These are phyloP conservation scores for Phoeniculus purpureus DNA, from an alignment of 2,797 vertebrate genomes.

Conservation along the genomic window DNA sequence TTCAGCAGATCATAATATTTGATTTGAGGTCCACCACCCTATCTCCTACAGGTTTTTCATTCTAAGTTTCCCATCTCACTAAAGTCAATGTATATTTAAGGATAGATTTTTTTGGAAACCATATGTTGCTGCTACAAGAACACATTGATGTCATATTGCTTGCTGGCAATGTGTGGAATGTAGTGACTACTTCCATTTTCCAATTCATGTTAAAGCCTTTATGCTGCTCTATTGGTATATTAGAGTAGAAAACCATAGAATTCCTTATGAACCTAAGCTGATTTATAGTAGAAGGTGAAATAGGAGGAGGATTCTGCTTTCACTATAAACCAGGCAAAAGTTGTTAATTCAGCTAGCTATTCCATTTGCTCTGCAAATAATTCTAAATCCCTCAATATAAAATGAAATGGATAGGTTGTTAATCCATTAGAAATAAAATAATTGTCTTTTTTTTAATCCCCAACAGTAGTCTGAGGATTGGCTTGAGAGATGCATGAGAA, in stretches of 20 bases:
- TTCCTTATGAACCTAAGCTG: constrained; percentile 27
- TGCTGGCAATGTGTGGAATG: constrained; percentile 12
- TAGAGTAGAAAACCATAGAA: constrained; percentile 11
- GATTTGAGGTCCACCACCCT: constrained; percentile 49
- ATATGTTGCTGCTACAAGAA: constrained; percentile 56
- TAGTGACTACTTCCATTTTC: constrained; percentile 29
- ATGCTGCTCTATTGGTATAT: neutral
- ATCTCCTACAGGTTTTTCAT: constrained; percentile 32
- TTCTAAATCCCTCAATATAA: neutral
- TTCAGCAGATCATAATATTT: constrained; percentile 66
- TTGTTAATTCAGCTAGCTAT: constrained; percentile 47
- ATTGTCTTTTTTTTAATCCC: neutral
- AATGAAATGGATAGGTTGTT: neutral
- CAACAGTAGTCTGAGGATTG: neutral
- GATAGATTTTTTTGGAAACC: constrained; percentile 51
- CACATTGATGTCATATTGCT: constrained; percentile 40
- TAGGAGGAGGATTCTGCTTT: neutral
- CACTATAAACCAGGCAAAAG: constrained; percentile 31
- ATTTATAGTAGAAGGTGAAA: constrained; percentile 54
- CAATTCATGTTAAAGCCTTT: constrained; percentile 1
- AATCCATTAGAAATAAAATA: constrained; percentile 44
- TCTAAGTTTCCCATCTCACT: constrained; percentile 16
- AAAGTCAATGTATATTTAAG: constrained; percentile 56
- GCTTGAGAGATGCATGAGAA: constrained; percentile 2
- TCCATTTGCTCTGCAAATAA: constrained; percentile 6